A percentile compares a stretch with the other conserved stretches of the same genome.
These are phyloP conservation scores for Recurvirostra avosetta DNA, from an alignment of 2,113 vertebrate genomes.

Conservation along the genomic window DNA sequence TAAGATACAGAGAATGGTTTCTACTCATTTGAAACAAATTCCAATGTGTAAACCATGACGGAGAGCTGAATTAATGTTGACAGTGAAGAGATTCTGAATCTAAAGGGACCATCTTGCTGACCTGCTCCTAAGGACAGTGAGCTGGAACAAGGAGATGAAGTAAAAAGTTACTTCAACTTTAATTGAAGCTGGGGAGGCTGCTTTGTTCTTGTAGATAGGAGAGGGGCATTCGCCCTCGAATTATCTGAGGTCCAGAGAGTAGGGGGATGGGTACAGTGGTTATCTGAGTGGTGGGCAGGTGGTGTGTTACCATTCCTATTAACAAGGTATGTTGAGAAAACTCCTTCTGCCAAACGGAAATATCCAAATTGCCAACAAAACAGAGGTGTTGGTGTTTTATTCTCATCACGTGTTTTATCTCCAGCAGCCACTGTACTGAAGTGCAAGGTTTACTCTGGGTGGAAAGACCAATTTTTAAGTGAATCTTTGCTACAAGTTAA, in stretches of 20 bases:
- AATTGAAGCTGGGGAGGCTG: neutral
- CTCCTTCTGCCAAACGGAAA: neutral
- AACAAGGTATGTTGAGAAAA: neutral
- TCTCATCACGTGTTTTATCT: neutral
- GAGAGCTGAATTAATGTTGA: slow-evolving; percentile 5
- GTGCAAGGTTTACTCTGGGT: neutral
- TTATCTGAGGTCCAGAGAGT: neutral
- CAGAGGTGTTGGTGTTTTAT: neutral
- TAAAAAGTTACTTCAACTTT: neutral
- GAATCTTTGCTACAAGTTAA: neutral
- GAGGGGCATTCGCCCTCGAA: neutral
- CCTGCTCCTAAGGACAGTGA: neutral
- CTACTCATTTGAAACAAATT: slow-evolving; percentile 37
- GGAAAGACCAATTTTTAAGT: neutral
- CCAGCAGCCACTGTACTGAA: neutral
- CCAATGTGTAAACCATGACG: neutral
- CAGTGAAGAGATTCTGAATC: neutral
- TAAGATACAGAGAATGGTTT: neutral
- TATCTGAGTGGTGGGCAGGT: neutral
- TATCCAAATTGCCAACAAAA: neutral
- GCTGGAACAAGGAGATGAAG: neutral
- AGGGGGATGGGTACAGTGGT: neutral
- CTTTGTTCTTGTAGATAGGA: neutral
- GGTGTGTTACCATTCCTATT: neutral
- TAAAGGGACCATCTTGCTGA: neutral